Conservation (phyloP, 2,113 vertebrate species). For the Rattus rattus region DNA sequence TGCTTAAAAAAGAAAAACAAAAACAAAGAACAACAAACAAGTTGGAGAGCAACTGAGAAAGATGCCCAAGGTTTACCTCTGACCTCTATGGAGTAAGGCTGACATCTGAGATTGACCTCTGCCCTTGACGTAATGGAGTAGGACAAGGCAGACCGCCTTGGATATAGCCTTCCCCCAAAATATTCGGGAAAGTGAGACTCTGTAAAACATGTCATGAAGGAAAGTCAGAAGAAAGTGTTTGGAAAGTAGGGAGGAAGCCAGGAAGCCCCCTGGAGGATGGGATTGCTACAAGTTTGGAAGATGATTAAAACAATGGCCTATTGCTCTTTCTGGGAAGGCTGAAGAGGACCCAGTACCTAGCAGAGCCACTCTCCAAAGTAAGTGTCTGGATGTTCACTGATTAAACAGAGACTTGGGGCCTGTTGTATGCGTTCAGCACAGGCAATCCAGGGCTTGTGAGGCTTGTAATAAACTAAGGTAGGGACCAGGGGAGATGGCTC, state of each 20-base stretch:
- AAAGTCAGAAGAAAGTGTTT: background rate
- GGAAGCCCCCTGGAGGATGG: background rate
- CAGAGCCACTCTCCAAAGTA: background rate
- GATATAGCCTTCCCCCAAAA: background rate
- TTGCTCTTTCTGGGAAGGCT: background rate
- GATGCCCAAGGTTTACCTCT: background rate
- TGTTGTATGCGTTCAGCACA: background rate
- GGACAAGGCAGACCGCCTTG: background rate
- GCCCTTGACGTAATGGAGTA: background rate
- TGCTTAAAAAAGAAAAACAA: background rate
- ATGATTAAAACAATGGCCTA: background rate
- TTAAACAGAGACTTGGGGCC: constrained; percentile 8
- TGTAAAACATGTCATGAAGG: background rate
- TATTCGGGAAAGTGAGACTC: background rate
- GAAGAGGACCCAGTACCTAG: too few relatives aligned
- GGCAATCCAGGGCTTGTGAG: background rate
- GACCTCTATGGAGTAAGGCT: background rate
- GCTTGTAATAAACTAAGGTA: constrained; percentile 6
- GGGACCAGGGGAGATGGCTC: background rate
- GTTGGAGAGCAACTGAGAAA: background rate
- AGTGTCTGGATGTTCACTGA: background rate
- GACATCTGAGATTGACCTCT: background rate
- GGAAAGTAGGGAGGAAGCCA: background rate
- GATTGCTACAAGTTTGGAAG: too few relatives aligned
- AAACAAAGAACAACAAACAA: background rate